Evolutionary conservation across 2,888 invertebrate genomes (phyloP).

Genomic region (Ferrisia virgata): DNA sequence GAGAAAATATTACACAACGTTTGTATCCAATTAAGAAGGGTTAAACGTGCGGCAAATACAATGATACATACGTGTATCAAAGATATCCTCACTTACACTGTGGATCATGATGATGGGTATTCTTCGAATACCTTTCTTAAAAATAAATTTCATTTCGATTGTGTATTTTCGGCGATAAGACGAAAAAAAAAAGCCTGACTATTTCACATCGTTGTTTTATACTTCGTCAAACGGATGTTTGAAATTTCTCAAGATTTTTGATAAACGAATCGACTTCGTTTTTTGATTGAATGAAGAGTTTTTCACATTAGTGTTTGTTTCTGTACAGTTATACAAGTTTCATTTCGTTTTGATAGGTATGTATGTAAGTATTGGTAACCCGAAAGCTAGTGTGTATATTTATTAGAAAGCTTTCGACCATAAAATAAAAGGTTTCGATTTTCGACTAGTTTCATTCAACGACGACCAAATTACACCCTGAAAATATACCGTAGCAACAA

Average conservation of each 20-base stretch:
- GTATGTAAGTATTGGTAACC: no score
- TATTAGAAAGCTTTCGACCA: neutral
- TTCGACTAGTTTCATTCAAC: neutral
- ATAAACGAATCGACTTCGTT: neutral
- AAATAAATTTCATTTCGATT: neutral
- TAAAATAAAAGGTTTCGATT: neutral
- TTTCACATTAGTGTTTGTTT: no score
- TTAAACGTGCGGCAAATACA: neutral
- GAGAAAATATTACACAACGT: neutral
- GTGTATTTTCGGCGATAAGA: neutral
- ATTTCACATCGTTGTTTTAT: neutral
- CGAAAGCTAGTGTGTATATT: no score
- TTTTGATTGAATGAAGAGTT: no score
- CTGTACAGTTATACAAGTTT: no score
- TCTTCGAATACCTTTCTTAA: neutral
- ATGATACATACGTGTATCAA: neutral
- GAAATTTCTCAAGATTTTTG: neutral
- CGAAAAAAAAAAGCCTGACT: neutral
- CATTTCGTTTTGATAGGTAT: no score
- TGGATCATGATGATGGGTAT: neutral
- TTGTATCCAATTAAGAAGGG: neutral
- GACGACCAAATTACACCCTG: neutral
- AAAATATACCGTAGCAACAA: neutral
- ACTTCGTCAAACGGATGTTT: neutral
- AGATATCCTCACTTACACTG: neutral